Conservation (phyloP, 2,888 invertebrate species). For the Drosophila neotestacea region DNA sequence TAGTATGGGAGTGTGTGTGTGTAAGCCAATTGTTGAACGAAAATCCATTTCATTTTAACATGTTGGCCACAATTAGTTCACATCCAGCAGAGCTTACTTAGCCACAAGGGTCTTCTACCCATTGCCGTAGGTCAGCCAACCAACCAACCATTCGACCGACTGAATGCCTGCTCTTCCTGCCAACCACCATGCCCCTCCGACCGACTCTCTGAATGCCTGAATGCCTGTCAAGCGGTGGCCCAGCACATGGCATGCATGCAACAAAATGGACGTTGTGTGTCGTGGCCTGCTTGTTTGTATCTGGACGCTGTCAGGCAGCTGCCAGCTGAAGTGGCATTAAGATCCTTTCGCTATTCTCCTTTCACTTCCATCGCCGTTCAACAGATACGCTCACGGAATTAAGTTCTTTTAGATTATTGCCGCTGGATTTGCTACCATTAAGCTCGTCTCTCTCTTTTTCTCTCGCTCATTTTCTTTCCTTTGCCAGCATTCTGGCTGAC, state of each 20-base stretch:
- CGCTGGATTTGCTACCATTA: slow-evolving; percentile 29
- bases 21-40: slow-evolving; percentile 80
- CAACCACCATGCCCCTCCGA: not conserved
- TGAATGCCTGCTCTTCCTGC: not conserved
- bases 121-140: slow-evolving; percentile 26
- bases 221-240: slow-evolving; percentile 55
- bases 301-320: slow-evolving; percentile 80
- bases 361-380: slow-evolving; percentile 9
- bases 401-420: slow-evolving; percentile 43
- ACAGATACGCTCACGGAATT: slow-evolving; percentile 43
- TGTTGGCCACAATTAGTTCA: slow-evolving; percentile 83
- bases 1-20: slow-evolving; percentile 14
- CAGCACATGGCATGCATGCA: slow-evolving; percentile 54
- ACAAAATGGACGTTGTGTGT: slow-evolving; percentile 34
- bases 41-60: slow-evolving; percentile 84
- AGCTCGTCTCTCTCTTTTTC: slow-evolving; percentile 5
- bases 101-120: slow-evolving; percentile 23
- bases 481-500: slow-evolving; percentile 30
- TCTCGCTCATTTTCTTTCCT: slow-evolving; percentile 33
- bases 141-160: slow-evolving; percentile 1
- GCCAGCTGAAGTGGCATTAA: slow-evolving; percentile 82
- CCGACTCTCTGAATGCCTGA: slow-evolving; percentile 9
- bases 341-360: slow-evolving; percentile 46
- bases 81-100: slow-evolving; percentile 66
- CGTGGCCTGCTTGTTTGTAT: slow-evolving; percentile 52